Evolutionary conservation across 1,140 invertebrate genomes (phyloP).

Genomic region (Apocrypta bakeri): DNA sequence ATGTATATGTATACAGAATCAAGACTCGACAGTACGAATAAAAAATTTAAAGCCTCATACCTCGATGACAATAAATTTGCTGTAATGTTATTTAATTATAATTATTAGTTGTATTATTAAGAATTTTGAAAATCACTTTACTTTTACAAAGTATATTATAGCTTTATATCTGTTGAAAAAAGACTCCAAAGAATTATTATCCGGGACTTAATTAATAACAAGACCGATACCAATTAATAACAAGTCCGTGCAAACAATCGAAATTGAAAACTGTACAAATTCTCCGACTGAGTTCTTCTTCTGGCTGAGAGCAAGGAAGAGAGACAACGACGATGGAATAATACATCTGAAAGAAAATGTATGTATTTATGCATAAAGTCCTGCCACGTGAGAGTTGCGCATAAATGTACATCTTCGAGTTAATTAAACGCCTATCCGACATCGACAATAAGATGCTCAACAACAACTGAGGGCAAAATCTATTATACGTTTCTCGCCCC

Average conservation of each 20-base stretch:
- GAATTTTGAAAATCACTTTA: too few species aligned
- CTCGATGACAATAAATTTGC: background rate
- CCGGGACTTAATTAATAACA: background rate
- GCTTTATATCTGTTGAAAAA: too few species aligned
- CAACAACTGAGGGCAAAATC: background rate
- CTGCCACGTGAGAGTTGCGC: background rate
- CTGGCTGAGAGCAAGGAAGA: too few species aligned
- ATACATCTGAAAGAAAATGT: slow-evolving; percentile 1
- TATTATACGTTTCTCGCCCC: background rate
- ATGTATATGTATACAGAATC: too few species aligned
- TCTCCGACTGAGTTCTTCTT: background rate
- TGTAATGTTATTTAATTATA: background rate
- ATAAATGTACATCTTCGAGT: slow-evolving; percentile 8
- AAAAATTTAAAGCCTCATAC: too few species aligned
- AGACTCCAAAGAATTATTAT: too few species aligned
- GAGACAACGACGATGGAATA: slow-evolving; percentile 9
- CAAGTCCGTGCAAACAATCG: background rate
- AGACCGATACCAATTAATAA: too few species aligned
- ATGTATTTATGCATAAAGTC: slow-evolving; percentile 6
- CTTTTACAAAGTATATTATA: too few species aligned
- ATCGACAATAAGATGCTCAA: slow-evolving; percentile 17
- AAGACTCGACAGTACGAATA: too few species aligned
- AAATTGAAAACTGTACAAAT: background rate
- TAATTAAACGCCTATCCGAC: slow-evolving; percentile 35
- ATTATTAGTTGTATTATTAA: background rate